These are phyloP conservation scores for Brachyrhaphis roseni DNA, from an alignment of 2,797 vertebrate genomes.

Conservation along the genomic window DNA sequence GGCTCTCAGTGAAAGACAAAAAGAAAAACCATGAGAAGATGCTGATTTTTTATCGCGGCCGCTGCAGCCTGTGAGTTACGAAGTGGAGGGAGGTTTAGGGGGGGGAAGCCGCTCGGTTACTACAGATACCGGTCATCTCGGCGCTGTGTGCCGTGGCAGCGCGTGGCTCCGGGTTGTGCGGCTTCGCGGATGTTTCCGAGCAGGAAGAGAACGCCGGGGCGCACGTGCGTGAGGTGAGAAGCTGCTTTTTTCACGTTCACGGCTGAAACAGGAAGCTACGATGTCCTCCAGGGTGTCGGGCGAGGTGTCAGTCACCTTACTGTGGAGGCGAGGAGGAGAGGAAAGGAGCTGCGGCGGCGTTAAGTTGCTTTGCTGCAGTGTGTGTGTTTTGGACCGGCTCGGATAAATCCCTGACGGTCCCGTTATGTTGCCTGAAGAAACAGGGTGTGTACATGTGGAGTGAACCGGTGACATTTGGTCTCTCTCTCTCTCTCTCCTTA, in stretches of 20 bases:
- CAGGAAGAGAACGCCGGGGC: slow-evolving; percentile 40
- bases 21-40: slow-evolving; percentile 63
- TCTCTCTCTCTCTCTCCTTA: slow-evolving; percentile 21
- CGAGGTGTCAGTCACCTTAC: slow-evolving; percentile 50
- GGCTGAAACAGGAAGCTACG: slow-evolving; percentile 21
- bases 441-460: slow-evolving; percentile 60
- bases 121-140: slow-evolving; percentile 63
- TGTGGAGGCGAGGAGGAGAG: slow-evolving; percentile 25
- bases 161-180: slow-evolving; percentile 41
- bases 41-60: slow-evolving; percentile 23
- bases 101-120: slow-evolving; percentile 54
- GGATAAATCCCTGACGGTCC: slow-evolving; percentile 26
- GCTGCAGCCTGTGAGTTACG: slow-evolving; percentile 60
- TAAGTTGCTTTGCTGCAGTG: slow-evolving; percentile 38
- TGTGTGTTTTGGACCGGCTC: background rate
- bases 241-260: slow-evolving; percentile 32
- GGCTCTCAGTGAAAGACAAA: slow-evolving; percentile 62
- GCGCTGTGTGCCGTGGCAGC: slow-evolving; percentile 60
- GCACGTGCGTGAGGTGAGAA: slow-evolving; percentile 42
- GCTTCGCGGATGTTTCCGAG: slow-evolving; percentile 42
- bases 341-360: background rate
- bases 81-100: slow-evolving; percentile 7
- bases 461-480: slow-evolving; percentile 64
- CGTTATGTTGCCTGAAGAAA: slow-evolving; percentile 56
- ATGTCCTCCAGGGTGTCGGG: slow-evolving; percentile 46